Evolutionary conservation across 2,888 invertebrate genomes (phyloP).

Genomic region (Caenorhabditis japonica): DNA sequence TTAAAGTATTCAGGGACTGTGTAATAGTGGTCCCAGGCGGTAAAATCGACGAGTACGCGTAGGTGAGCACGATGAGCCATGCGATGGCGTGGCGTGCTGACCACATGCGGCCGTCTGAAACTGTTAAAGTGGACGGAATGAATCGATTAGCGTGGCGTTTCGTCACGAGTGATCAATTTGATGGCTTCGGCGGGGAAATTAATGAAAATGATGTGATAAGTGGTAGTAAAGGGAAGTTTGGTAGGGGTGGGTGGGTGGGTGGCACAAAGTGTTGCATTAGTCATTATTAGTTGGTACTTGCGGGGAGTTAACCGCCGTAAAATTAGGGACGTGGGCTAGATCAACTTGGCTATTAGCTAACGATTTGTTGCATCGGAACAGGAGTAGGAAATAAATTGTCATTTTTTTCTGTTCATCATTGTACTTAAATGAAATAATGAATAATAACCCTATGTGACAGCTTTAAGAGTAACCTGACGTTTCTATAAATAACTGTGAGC

Average conservation of each 20-base stretch:
- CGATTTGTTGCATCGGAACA: no score
- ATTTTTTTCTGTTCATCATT: no score
- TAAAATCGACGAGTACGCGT: conserved; percentile 35
- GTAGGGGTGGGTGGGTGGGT: no score
- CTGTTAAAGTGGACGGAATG: not conserved
- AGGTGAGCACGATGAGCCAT: conserved; percentile 37
- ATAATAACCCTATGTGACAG: no score
- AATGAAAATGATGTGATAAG: not conserved
- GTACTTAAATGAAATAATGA: no score
- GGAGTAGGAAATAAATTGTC: no score
- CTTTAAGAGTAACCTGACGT: not conserved
- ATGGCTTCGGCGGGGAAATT: conserved; percentile 11
- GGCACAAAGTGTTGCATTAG: no score
- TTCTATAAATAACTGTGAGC: not conserved
- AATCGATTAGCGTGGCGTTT: conserved; percentile 28
- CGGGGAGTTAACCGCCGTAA: no score
- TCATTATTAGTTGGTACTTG: no score
- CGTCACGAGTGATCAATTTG: conserved; percentile 41
- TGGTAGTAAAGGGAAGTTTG: no score
- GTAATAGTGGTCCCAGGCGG: conserved; percentile 30
- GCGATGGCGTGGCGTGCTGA: conserved; percentile 35
- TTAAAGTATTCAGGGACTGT: conserved; percentile 5
- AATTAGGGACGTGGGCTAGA: no score
- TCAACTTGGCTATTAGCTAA: no score
- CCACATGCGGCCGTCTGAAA: conserved; percentile 26